These are phyloP conservation scores for Orgyia antiqua DNA, from an alignment of 2,888 invertebrate species.

Conservation along the genomic window DNA sequence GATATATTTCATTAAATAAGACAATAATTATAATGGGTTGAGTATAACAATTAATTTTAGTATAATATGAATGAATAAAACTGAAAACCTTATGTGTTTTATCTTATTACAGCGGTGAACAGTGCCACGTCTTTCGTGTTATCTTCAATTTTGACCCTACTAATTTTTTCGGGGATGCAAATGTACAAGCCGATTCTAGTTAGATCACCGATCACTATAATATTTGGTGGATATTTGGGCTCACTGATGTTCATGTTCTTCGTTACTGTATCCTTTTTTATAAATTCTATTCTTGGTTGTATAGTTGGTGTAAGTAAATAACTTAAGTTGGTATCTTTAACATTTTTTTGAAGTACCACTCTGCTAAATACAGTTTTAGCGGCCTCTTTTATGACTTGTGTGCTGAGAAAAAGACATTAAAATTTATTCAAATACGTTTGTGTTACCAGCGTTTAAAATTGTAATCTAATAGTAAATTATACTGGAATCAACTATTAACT, in stretches of 20 bases:
- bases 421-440: too few species aligned
- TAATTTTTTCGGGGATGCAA: conserved; percentile 95
- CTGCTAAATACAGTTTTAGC: too few species aligned
- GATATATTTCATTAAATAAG: not conserved
- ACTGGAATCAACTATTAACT: too few species aligned
- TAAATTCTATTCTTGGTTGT: too few species aligned
- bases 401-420: too few species aligned
- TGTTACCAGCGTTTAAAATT: too few species aligned
- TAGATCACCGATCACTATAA: conserved; percentile 88
- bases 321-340: too few species aligned
- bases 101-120: conserved; percentile 80
- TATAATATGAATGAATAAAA: not conserved
- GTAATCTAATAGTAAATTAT: too few species aligned
- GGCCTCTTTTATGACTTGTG: too few species aligned
- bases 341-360: too few species aligned
- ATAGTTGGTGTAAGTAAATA: too few species aligned
- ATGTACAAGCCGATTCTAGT: conserved; percentile 90
- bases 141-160: conserved; percentile 87
- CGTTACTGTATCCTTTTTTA: conserved; percentile 84
- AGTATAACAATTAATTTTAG: conserved; percentile 11
- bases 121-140: conserved; percentile 87
- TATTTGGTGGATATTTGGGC: conserved; percentile 93
- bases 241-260: conserved; percentile 91
- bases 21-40: conserved; percentile 20
- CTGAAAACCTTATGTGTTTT: too few species aligned